Percentiles rank a stretch among this genome's conserved stretches.
Conservation (phyloP, 2,113 vertebrate species). For the Montifringilla adamsi region DNA sequence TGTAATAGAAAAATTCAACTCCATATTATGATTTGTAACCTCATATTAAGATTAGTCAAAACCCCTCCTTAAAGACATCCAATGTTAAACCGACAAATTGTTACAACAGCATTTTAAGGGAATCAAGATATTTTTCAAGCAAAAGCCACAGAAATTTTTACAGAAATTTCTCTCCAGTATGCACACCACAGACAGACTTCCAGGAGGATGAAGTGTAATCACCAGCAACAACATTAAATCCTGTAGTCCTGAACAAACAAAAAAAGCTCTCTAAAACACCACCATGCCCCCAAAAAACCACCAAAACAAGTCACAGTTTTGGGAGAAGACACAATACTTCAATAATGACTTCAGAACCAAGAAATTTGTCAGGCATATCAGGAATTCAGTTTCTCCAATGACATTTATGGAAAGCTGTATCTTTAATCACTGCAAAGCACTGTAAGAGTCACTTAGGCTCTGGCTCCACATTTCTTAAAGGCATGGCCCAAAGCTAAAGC, state of each 20-base stretch:
- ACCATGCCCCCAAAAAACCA: neutral
- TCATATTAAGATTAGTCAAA: neutral
- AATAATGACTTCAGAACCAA: neutral
- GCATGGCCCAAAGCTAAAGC: neutral
- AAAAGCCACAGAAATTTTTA: neutral
- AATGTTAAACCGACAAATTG: neutral
- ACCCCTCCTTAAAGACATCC: neutral
- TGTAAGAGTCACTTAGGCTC: neutral
- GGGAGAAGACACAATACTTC: neutral
- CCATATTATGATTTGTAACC: neutral
- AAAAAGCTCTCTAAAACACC: neutral
- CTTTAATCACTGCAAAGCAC: neutral
- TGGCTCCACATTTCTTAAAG: neutral
- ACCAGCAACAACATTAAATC: neutral
- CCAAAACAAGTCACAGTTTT: neutral
- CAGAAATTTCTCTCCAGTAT: neutral
- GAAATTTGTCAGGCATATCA: neutral
- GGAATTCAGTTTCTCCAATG: neutral
- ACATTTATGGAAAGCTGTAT: neutral
- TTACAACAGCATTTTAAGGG: neutral
- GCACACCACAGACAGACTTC: neutral
- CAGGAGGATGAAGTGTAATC: neutral
- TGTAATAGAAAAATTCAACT: neutral
- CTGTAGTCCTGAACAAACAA: neutral
- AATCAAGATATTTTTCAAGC: neutral